These are phyloP conservation scores for Acanthosoma haemorrhoidale DNA, from an alignment of 2,888 invertebrate genomes.

Conservation along the genomic window DNA sequence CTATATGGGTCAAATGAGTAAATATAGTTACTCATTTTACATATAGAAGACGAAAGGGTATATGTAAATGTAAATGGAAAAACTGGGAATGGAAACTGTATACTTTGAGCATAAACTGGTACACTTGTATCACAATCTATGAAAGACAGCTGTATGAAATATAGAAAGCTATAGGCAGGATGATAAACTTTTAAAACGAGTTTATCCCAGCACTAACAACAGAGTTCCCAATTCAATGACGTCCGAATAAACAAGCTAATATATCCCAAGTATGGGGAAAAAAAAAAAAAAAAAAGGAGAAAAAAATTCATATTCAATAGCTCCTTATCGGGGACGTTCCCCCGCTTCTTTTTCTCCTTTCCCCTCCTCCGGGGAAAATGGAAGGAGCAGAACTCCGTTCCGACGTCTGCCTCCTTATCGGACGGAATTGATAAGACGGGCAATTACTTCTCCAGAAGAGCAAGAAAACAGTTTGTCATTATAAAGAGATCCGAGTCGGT, in stretches of 20 bases:
- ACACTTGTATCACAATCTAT: too few relatives aligned
- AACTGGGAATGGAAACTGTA: too few relatives aligned
- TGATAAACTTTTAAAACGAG: neutral
- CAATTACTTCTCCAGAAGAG: neutral
- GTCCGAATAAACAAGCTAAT: neutral
- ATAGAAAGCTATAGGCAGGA: too few relatives aligned
- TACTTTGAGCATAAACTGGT: too few relatives aligned
- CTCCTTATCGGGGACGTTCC: neutral
- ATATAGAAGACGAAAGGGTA: too few relatives aligned
- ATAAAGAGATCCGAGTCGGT: neutral
- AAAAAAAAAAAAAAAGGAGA: too few relatives aligned
- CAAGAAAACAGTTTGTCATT: slow-evolving; percentile 9
- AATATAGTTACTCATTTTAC: too few relatives aligned
- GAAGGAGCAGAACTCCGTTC: neutral
- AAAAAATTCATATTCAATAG: slow-evolving; percentile 7
- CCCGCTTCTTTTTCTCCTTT: neutral
- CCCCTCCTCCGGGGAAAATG: neutral
- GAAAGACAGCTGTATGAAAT: too few relatives aligned
- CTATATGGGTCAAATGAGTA: too few relatives aligned
- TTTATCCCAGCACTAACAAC: neutral
- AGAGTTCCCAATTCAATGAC: neutral
- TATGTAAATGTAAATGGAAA: too few relatives aligned
- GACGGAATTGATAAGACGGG: neutral
- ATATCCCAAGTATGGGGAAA: neutral
- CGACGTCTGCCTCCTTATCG: neutral